A percentile compares a stretch with the other conserved stretches of the same genome.
phyloP scores from a whole-genome alignment of 2,888 invertebrate species.

The Cantharis flavilabris region DNA sequence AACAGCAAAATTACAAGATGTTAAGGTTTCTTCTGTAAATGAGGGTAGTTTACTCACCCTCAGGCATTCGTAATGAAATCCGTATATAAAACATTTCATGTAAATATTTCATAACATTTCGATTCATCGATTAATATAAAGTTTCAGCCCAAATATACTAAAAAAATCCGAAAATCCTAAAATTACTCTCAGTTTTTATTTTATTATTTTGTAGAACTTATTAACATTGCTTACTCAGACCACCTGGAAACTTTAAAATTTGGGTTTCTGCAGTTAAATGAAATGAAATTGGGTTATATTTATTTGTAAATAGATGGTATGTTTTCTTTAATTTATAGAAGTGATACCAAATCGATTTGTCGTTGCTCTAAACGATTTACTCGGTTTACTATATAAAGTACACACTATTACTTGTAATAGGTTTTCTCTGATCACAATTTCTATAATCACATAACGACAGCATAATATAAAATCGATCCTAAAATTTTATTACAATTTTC shows the following conservation, averaged over 20 bases:
- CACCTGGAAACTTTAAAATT: too few relatives aligned
- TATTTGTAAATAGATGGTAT: background rate
- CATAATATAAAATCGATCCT: background rate
- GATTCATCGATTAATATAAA: too few relatives aligned
- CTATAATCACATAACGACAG: background rate
- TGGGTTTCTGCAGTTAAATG: background rate
- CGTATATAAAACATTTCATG: too few relatives aligned
- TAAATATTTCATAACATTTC: too few relatives aligned
- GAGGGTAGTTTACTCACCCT: too few relatives aligned
- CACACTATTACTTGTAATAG: background rate
- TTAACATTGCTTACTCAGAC: too few relatives aligned
- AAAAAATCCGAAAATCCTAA: too few relatives aligned
- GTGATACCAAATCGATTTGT: background rate
- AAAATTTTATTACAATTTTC: background rate
- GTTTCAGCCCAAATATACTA: too few relatives aligned
- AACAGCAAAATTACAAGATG: background rate
- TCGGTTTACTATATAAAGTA: background rate
- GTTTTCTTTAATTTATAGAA: background rate
- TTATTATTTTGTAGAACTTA: too few relatives aligned
- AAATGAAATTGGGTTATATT: background rate
- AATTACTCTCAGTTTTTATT: too few relatives aligned
- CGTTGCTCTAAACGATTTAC: background rate
- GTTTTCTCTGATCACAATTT: background rate
- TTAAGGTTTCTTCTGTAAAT: too few relatives aligned
- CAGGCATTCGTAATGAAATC: too few relatives aligned